Percentiles rank a stretch among this genome's conserved stretches.
Evolutionary conservation across 2,113 vertebrate genomes (phyloP).

Genomic region (Cavia porcellus): DNA sequence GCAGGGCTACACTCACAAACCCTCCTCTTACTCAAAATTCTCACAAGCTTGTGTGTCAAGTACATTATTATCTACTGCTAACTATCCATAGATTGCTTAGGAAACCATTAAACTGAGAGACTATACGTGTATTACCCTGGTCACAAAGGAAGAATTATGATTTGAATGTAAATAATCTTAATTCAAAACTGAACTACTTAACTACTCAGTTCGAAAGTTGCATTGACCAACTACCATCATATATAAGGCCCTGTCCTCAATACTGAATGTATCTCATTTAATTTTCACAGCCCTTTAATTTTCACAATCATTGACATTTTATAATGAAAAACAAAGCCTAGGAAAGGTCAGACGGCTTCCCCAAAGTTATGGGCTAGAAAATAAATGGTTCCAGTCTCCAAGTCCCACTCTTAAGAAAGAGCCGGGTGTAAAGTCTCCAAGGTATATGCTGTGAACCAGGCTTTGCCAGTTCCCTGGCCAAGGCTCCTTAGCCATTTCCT

Average conservation of each 20-base stretch:
- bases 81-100: too few species aligned
- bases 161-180: slow-evolving; percentile 15
- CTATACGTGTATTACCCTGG: background rate
- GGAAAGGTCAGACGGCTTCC: background rate
- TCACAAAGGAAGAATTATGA: background rate
- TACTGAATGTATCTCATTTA: background rate
- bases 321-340: background rate
- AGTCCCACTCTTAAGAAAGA: background rate
- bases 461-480: background rate
- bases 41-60: background rate
- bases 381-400: background rate
- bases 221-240: background rate
- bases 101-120: background rate
- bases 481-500: background rate
- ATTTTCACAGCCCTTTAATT: background rate
- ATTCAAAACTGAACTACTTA: background rate
- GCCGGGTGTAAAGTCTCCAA: background rate
- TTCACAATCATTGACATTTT: background rate
- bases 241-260: background rate
- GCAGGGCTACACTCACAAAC: background rate
- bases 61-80: background rate
- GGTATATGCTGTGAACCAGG: accelerated
- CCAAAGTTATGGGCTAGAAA: background rate
- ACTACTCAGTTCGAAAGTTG: background rate
- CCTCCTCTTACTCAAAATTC: background rate